A percentile compares a stretch with the other conserved stretches of the same genome.
Evolutionary conservation across 2,888 invertebrate species (phyloP).

Genomic region (Taphrorychus bicolor): DNA sequence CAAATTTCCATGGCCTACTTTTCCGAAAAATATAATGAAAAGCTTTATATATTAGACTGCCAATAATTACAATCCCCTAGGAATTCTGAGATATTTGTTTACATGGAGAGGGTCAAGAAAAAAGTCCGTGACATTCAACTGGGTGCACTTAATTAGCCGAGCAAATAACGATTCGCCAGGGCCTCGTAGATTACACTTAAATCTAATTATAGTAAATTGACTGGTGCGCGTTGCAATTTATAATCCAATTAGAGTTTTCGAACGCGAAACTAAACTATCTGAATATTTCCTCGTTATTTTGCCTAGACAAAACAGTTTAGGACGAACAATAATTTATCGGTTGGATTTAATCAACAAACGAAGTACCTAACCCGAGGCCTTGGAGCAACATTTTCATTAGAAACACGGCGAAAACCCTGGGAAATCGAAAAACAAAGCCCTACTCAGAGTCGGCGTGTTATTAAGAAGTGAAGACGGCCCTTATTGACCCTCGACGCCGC

Average conservation of each 20-base stretch:
- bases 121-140: background rate
- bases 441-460: background rate
- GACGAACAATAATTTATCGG: too few species aligned
- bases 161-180: constrained; percentile 14
- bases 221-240: background rate
- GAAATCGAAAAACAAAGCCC: background rate
- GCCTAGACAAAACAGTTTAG: too few species aligned
- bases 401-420: background rate
- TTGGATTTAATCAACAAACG: too few species aligned
- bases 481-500: background rate
- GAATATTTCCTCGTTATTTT: background rate
- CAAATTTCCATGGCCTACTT: too few species aligned
- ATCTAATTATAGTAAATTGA: constrained; percentile 6
- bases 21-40: too few species aligned
- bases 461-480: background rate
- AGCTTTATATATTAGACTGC: too few species aligned
- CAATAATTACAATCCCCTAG: too few species aligned
- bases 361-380: too few species aligned
- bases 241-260: background rate
- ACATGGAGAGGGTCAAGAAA: too few species aligned
- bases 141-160: constrained; percentile 8
- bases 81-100: too few species aligned
- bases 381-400: too few species aligned
- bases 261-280: background rate
- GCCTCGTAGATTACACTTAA: constrained; percentile 16